Evolutionary conservation across 2,797 vertebrate species (phyloP).

Genomic region (Lacerta bilineata): DNA sequence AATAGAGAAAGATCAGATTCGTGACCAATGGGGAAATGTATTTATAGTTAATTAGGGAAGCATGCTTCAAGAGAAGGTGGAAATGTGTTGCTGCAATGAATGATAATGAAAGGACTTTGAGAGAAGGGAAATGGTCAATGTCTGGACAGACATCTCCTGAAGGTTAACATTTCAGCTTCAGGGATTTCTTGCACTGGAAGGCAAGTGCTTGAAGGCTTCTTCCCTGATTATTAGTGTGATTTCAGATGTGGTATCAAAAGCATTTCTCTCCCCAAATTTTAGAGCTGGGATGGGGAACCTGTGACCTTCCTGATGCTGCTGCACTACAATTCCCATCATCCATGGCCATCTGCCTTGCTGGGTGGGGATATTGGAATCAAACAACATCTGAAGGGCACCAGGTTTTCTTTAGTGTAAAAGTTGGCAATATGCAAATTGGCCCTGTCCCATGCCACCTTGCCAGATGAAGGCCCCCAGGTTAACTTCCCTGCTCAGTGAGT

Average conservation of each 20-base stretch:
- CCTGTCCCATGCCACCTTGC: background rate
- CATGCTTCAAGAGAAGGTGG: conserved; percentile 48
- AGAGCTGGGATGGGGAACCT: background rate
- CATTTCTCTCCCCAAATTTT: background rate
- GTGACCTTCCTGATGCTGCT: background rate
- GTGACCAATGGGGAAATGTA: conserved; percentile 69
- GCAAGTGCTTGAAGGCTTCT: background rate
- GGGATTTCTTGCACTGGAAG: background rate
- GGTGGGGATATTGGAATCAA: no score
- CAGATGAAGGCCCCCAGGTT: background rate
- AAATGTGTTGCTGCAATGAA: conserved; percentile 8
- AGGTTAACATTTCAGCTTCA: conserved; percentile 18
- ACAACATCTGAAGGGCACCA: no score
- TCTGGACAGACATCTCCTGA: background rate
- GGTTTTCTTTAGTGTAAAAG: background rate
- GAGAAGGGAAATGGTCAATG: background rate
- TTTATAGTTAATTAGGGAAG: conserved; percentile 64
- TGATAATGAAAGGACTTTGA: background rate
- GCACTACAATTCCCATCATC: no score
- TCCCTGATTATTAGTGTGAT: background rate
- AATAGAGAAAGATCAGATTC: conserved; percentile 61
- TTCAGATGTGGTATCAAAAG: conserved; percentile 17
- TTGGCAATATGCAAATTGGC: background rate
- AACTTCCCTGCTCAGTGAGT: background rate
- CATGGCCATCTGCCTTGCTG: no score